These are phyloP conservation scores for Rhopalosiphum nymphaeae DNA, from an alignment of 2,888 invertebrate species.

Conservation along the genomic window DNA sequence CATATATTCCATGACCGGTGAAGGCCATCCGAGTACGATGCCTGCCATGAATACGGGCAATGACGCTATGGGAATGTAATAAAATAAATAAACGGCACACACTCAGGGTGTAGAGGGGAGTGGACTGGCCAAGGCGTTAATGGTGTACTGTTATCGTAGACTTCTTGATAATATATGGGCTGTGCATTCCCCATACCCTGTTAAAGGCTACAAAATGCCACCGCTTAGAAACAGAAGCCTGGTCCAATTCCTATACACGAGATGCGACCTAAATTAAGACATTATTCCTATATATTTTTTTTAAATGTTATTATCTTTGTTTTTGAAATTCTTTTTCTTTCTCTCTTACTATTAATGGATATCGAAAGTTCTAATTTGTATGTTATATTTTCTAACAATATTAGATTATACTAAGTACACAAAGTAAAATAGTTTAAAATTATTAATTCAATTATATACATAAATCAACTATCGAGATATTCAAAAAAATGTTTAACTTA, in stretches of 20 bases:
- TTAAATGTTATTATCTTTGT: background rate
- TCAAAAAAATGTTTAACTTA: background rate
- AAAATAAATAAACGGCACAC: background rate
- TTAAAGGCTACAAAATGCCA: background rate
- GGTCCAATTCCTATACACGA: no score
- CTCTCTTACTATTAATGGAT: background rate
- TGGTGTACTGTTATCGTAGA: background rate
- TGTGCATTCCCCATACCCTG: background rate
- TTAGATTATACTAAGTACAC: background rate
- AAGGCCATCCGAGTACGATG: constrained; percentile 66
- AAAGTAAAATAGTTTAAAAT: background rate
- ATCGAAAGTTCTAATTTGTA: background rate
- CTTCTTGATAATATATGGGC: background rate
- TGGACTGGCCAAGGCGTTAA: background rate
- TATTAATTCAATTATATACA: background rate
- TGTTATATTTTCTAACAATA: background rate
- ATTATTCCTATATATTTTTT: background rate
- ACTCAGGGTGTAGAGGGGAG: background rate
- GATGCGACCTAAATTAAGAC: no score
- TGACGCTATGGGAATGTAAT: constrained; percentile 47
- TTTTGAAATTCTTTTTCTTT: background rate
- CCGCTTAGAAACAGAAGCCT: no score
- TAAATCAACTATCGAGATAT: background rate
- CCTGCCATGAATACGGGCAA: constrained; percentile 61
- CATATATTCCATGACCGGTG: constrained; percentile 66